Evolutionary conservation across 1,140 invertebrate species (phyloP).

Genomic region (Charaxes varanes): DNA sequence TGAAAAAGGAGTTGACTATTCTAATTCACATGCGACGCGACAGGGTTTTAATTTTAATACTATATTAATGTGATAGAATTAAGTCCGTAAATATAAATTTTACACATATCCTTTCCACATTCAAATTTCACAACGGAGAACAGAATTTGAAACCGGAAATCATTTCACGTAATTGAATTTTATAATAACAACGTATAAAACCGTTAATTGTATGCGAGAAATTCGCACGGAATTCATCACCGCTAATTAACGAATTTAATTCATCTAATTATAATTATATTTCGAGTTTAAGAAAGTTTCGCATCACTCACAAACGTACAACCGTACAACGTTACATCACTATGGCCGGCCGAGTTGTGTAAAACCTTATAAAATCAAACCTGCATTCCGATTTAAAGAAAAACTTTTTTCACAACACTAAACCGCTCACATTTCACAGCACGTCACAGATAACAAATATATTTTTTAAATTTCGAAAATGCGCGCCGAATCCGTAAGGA

Average conservation of each 20-base stretch:
- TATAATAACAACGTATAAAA: slow-evolving; percentile 14
- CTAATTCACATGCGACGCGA: no score
- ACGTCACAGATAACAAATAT: slow-evolving; percentile 33
- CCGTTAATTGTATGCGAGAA: slow-evolving; percentile 9
- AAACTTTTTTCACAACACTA: slow-evolving; percentile 29
- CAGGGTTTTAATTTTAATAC: no score
- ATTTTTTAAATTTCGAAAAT: slow-evolving; percentile 39
- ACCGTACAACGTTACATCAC: slow-evolving; percentile 25
- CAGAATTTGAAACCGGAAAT: slow-evolving; percentile 1
- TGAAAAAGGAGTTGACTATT: no score
- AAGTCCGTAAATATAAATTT: no score
- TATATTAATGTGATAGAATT: no score
- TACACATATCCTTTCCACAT: no score
- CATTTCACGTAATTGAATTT: slow-evolving; percentile 7
- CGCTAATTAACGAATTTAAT: slow-evolving; percentile 24
- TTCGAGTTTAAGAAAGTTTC: slow-evolving; percentile 22
- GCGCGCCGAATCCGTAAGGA: slow-evolving; percentile 56
- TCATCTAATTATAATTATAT: slow-evolving; percentile 18
- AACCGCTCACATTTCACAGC: slow-evolving; percentile 38
- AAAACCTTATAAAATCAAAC: slow-evolving; percentile 27
- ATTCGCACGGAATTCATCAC: slow-evolving; percentile 23
- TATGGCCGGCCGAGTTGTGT: slow-evolving; percentile 27
- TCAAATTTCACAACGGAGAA: background rate
- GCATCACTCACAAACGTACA: slow-evolving; percentile 5
- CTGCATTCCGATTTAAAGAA: slow-evolving; percentile 26